These are phyloP conservation scores for Desmophyllum pertusum DNA, from an alignment of 92 coral and sea anemone genomes.

Conservation along the genomic window DNA sequence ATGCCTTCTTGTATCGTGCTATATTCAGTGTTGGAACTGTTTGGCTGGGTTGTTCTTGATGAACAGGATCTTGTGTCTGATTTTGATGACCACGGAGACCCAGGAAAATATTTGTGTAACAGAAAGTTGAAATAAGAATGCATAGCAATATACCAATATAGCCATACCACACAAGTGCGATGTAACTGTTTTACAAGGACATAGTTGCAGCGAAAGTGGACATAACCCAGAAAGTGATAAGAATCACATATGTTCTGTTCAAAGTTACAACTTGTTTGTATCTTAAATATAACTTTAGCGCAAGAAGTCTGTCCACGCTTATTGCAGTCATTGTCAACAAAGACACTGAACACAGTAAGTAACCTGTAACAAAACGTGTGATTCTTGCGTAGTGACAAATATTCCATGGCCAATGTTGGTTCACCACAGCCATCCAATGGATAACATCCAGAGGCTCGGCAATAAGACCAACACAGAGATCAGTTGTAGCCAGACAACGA, in stretches of 20 bases:
- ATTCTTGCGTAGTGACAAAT: slow-evolving; percentile 16
- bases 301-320: slow-evolving; percentile 15
- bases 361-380: background rate
- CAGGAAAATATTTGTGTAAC: background rate
- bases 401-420: slow-evolving; percentile 13
- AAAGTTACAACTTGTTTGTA: slow-evolving; percentile 13
- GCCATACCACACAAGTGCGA: background rate
- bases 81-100: background rate
- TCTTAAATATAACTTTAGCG: background rate
- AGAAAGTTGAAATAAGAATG: background rate
- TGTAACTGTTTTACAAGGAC: background rate
- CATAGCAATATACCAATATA: background rate
- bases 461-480: no score
- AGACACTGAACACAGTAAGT: slow-evolving; percentile 17
- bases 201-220: background rate
- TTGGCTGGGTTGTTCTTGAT: background rate
- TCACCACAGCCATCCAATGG: slow-evolving; percentile 12
- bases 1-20: background rate
- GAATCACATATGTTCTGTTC: background rate
- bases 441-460: slow-evolving; percentile 16
- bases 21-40: background rate
- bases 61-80: background rate
- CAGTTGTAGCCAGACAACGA: no score
- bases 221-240: background rate
- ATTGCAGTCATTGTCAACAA: slow-evolving; percentile 8